phyloP scores from a whole-genome alignment of 1,140 invertebrate genomes.

The Caerostris darwini region DNA sequence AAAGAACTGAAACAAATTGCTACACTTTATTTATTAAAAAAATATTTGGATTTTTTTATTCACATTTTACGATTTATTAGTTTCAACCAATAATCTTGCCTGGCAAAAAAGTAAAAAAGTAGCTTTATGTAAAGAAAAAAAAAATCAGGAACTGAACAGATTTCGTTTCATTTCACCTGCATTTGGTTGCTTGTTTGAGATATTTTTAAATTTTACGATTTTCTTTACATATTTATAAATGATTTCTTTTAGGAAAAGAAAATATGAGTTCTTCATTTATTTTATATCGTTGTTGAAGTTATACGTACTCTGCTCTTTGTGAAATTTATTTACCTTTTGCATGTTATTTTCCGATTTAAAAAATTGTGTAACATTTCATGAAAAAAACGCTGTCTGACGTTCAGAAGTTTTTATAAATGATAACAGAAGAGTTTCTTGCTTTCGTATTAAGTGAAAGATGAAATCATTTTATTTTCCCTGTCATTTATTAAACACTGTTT shows the following conservation, averaged over 20 bases:
- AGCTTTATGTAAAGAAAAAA: background rate
- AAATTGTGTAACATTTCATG: background rate
- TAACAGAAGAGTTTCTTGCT: background rate
- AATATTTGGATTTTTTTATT: background rate
- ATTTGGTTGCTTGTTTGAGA: background rate
- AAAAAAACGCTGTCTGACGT: background rate
- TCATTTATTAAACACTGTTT: background rate
- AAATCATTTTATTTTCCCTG: background rate
- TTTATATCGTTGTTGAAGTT: background rate
- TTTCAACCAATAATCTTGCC: background rate
- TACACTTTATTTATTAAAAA: background rate
- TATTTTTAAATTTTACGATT: background rate
- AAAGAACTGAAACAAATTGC: too few species aligned
- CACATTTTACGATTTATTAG: background rate
- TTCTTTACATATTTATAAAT: background rate
- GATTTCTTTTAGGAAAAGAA: background rate
- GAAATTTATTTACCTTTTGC: background rate
- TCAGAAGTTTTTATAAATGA: background rate
- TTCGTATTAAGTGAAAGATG: background rate
- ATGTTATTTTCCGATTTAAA: background rate
- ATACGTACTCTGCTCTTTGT: background rate
- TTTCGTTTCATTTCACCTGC: background rate
- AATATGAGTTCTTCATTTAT: background rate
- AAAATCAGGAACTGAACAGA: background rate
- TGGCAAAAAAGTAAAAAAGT: background rate